phyloP scores from a whole-genome alignment of 1,140 invertebrate genomes.

The Mactra quadrangularis region DNA sequence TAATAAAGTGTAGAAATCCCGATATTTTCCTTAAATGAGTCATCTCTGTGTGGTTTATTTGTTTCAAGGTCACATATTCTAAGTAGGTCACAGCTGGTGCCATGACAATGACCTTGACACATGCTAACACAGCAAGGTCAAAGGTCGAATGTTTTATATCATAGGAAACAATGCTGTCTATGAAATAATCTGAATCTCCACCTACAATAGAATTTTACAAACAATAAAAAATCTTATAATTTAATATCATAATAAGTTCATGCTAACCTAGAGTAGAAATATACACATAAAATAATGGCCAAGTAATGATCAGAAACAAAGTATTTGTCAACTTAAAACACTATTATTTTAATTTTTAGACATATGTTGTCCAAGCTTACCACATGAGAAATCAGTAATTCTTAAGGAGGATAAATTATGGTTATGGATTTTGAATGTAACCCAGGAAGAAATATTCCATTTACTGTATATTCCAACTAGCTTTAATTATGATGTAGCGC shows the following conservation, averaged over 20 bases:
- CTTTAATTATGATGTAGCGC: no score
- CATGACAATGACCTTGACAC: slow-evolving; percentile 70
- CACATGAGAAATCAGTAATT: no score
- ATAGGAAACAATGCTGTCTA: slow-evolving; percentile 77
- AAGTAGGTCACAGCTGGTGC: slow-evolving; percentile 62
- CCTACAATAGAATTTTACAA: slow-evolving; percentile 74
- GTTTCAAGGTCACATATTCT: slow-evolving; percentile 68
- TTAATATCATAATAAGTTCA: not conserved
- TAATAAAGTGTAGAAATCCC: slow-evolving; percentile 58
- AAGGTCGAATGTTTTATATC: slow-evolving; percentile 78
- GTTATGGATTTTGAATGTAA: no score
- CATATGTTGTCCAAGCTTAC: no score
- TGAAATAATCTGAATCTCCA: slow-evolving; percentile 78
- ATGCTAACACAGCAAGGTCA: slow-evolving; percentile 76
- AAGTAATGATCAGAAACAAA: not conserved
- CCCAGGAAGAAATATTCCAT: no score
- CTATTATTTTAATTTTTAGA: no score
- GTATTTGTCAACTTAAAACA: no score
- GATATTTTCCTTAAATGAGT: slow-evolving; percentile 28
- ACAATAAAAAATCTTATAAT: not conserved
- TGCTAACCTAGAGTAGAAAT: not conserved
- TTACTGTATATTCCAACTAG: no score
- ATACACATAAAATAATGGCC: not conserved
- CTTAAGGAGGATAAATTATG: no score
- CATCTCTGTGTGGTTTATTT: slow-evolving; percentile 70